Evolutionary conservation across 2,113 vertebrate genomes (phyloP).

Genomic region (Megaleporinus macrocephalus): DNA sequence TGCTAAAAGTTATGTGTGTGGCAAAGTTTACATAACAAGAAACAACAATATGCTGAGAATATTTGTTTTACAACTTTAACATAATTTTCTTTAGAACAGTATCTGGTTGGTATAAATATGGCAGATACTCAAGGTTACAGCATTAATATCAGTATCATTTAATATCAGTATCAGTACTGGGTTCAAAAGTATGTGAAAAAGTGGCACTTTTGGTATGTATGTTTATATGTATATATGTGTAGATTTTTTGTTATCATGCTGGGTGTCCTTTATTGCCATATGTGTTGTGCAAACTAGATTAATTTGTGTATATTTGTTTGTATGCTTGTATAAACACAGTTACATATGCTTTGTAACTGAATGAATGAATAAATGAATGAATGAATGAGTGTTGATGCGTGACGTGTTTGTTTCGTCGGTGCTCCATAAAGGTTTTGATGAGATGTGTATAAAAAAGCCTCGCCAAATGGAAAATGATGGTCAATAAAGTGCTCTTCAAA

Average conservation of each 20-base stretch:
- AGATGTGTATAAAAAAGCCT: slow-evolving; percentile 53
- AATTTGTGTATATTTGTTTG: slow-evolving; percentile 18
- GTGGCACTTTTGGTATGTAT: background rate
- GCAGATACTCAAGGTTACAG: no score
- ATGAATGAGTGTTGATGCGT: slow-evolving; percentile 21
- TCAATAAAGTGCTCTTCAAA: slow-evolving; percentile 57
- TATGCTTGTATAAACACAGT: slow-evolving; percentile 6
- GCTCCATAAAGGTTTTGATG: background rate
- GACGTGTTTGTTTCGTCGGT: slow-evolving; percentile 16
- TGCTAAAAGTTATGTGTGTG: no score
- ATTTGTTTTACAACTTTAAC: no score
- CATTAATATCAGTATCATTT: no score
- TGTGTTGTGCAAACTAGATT: background rate
- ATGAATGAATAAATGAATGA: slow-evolving; percentile 14
- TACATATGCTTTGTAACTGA: background rate
- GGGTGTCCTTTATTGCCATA: no score
- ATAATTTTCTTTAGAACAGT: no score
- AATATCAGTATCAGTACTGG: no score
- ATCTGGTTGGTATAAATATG: no score
- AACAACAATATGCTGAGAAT: no score
- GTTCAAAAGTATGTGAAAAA: no score
- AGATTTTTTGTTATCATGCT: no score
- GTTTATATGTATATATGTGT: background rate
- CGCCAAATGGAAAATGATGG: slow-evolving; percentile 59
- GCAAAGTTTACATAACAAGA: no score